Conservation (phyloP, 2,888 invertebrate species). For the Latrodectus elegans region DNA sequence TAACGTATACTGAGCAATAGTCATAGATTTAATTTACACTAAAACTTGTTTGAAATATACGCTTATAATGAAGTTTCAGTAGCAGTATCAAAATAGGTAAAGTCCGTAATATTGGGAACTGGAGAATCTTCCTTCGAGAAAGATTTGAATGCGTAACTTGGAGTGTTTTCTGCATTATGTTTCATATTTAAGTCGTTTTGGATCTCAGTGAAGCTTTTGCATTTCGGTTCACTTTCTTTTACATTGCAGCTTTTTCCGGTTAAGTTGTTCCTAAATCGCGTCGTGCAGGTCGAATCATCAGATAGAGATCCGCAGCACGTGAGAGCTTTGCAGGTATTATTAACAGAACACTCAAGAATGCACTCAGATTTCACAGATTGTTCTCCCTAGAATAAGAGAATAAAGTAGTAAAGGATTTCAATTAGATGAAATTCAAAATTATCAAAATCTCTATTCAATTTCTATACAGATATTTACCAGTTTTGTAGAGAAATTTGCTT, state of each 20-base stretch:
- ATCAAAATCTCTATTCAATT: too few relatives aligned
- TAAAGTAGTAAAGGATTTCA: too few relatives aligned
- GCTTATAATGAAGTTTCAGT: conserved; percentile 46
- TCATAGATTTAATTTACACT: not conserved
- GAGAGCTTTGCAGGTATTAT: conserved; percentile 55
- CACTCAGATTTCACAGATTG: conserved; percentile 36
- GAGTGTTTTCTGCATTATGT: too few relatives aligned
- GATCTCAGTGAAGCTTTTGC: not conserved
- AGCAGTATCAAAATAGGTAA: conserved; percentile 14
- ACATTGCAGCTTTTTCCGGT: not conserved
- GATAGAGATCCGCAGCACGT: conserved; percentile 61
- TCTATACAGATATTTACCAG: too few relatives aligned
- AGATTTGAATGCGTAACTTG: too few relatives aligned
- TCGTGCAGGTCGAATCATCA: not conserved
- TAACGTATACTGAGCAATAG: too few relatives aligned
- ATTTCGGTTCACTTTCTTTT: not conserved
- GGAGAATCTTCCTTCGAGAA: too few relatives aligned
- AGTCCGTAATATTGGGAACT: not conserved
- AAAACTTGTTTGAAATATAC: not conserved
- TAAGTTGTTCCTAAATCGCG: not conserved
- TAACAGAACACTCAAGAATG: conserved; percentile 59
- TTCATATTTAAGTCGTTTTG: not conserved
- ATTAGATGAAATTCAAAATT: too few relatives aligned
- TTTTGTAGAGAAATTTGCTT: too few relatives aligned
- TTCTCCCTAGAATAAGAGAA: not conserved